Evolutionary conservation across 2,113 vertebrate species (phyloP).

Genomic region (Cichladusa arquata): DNA sequence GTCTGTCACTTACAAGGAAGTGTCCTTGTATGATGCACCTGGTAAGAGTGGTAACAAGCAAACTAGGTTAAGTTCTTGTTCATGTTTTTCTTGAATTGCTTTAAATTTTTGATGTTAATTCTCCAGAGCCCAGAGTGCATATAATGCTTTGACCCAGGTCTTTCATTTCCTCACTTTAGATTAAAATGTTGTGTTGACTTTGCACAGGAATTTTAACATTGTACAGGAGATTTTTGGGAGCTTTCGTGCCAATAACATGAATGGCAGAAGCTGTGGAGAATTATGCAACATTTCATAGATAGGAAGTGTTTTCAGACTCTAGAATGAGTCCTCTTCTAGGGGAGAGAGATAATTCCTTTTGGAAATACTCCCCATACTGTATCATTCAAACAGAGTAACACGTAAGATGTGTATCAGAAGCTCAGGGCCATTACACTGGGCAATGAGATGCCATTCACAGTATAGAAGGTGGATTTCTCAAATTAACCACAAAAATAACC

Average conservation of each 20-base stretch:
- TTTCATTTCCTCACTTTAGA: background rate
- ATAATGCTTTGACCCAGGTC: background rate
- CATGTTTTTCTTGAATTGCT: background rate
- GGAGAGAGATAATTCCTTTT: background rate
- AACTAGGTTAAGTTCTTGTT: background rate
- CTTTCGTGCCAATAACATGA: background rate
- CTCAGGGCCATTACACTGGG: background rate
- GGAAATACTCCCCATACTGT: background rate
- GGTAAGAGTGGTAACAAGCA: constrained; percentile 72
- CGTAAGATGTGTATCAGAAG: background rate
- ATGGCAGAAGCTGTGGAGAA: background rate
- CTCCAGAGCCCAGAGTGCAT: background rate
- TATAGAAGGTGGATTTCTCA: background rate
- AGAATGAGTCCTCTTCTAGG: background rate
- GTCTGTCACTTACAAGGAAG: constrained; percentile 96
- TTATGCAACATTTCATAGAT: background rate
- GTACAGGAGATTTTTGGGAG: background rate
- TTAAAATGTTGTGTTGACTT: background rate
- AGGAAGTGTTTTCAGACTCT: background rate
- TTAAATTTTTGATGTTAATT: background rate
- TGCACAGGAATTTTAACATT: background rate
- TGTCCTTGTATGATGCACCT: constrained; percentile 86
- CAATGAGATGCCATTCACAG: background rate
- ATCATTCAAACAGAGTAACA: background rate
- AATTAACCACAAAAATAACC: background rate